phyloP scores from a whole-genome alignment of 2,888 invertebrate species.

The Monoplex corrugatus region DNA sequence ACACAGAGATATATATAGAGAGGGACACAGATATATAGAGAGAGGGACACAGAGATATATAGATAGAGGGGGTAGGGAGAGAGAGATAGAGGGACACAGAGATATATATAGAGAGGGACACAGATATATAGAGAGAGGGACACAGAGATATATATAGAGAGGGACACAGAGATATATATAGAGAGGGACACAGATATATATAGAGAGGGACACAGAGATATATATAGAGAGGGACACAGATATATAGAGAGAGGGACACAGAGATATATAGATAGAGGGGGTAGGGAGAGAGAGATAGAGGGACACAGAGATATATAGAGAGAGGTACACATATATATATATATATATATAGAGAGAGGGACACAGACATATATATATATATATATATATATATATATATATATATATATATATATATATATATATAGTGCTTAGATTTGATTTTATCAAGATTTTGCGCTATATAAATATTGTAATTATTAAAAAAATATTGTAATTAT shows the following conservation, averaged over 20 bases:
- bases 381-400: neutral
- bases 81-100: neutral
- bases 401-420: neutral
- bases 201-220: neutral
- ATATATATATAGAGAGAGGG: neutral
- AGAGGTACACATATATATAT: neutral
- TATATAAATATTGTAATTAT: neutral
- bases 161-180: neutral
- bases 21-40: neutral
- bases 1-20: neutral
- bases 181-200: neutral
- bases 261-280: neutral
- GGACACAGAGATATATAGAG: neutral
- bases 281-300: neutral
- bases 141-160: neutral
- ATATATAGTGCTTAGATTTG: too few species aligned
- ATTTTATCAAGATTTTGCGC: too few species aligned
- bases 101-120: neutral
- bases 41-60: neutral
- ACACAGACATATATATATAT: neutral
- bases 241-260: neutral
- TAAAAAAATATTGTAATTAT: neutral
- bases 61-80: neutral
- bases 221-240: neutral
- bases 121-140: neutral